phyloP scores from a whole-genome alignment of 1,140 invertebrate genomes.

The Akabosia matsudoensis region DNA sequence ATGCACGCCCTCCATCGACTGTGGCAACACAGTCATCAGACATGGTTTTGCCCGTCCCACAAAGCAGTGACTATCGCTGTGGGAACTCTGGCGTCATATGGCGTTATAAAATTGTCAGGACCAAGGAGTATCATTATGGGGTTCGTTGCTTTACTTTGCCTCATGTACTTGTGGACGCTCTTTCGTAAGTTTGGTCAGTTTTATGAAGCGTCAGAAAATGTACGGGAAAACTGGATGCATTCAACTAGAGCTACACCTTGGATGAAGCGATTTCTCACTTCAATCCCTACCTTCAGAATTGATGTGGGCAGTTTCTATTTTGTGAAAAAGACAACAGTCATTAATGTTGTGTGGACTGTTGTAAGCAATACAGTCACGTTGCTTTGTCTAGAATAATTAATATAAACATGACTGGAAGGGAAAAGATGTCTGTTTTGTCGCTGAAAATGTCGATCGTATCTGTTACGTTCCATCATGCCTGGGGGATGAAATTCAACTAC shows the following conservation, averaged over 20 bases:
- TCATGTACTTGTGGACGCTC: not conserved
- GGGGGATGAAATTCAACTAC: too few species aligned
- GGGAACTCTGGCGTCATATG: not conserved
- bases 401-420: too few species aligned
- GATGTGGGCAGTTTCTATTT: not conserved
- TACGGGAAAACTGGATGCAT: not conserved
- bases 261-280: not conserved
- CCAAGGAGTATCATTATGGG: slow-evolving; percentile 22
- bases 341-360: not conserved
- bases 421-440: too few species aligned
- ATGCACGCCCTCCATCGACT: slow-evolving; percentile 11
- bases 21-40: not conserved
- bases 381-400: too few species aligned
- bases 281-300: not conserved
- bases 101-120: slow-evolving; percentile 16
- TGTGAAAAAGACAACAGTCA: not conserved
- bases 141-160: not conserved
- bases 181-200: slow-evolving; percentile 21
- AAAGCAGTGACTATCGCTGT: not conserved
- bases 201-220: not conserved
- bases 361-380: not conserved
- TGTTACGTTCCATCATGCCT: too few species aligned
- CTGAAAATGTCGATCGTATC: too few species aligned
- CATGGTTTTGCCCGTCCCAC: slow-evolving; percentile 6
- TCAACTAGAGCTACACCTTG: not conserved